Base-by-base conservation (phyloP, 2,797 vertebrate species). In the Clarias pachynema region DNA sequence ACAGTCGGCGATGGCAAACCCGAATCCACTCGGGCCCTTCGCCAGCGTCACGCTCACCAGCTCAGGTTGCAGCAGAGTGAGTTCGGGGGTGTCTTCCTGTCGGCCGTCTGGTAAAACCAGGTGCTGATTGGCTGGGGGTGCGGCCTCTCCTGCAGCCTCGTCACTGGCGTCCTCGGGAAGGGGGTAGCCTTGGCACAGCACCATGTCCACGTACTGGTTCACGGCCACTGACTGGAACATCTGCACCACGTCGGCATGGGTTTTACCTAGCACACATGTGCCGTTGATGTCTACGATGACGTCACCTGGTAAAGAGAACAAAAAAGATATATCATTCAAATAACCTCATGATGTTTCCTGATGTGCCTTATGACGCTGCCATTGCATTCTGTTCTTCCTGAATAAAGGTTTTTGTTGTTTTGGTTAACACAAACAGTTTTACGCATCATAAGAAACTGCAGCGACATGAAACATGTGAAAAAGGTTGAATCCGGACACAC, bases 201-300 rank as follows among this genome's bases (percentile, higher is more conserved):
- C 95, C 96, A 99, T 96, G 94, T 96, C 97, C 89, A 98, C 98
- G 16, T 97, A 98, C 92, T 99, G 97, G 92, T 95, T 97, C 89
- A 99, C 91, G 0, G 97, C 97, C 86, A 99, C 96, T 84, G 97
- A 95, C 87, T 98, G 98, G 92, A 99, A 99, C 97, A 99, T 98
- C 95, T 98, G 97, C 86, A 99, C 98, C 90, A 99, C 98, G 84
- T 99, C 97, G 56, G 98, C 97, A 40, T 99, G 98, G 59, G 98
- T 99, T 92, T 99, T 98, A 62, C 98, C 98, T 83, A 99, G 96
- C 84, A 99, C 98, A 73, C 98, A 98, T 0, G 88, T 91, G 83
- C 97, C 94, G 14, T 99, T 99, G 91, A 99, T 98, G 91, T 99
- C 97, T 86, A 99, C 98, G 3, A 99, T 99, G 77, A 99, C 97